Percentiles rank a stretch among this genome's conserved stretches.
These are phyloP conservation scores for Phaedon cochleariae DNA, from an alignment of 2,888 invertebrate genomes.

Conservation along the genomic window DNA sequence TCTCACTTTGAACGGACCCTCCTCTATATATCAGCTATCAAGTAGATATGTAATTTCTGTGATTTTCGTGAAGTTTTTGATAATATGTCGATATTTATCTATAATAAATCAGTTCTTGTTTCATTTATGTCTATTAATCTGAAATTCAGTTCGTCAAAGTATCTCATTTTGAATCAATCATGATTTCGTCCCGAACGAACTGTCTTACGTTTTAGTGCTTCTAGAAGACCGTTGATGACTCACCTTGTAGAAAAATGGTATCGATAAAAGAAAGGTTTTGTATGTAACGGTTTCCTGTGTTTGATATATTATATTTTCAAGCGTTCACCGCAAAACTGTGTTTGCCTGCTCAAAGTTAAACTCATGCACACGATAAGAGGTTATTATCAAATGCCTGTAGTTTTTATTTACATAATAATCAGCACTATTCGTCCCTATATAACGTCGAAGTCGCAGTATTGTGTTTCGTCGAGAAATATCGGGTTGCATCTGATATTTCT, in stretches of 20 bases:
- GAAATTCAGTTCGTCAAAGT: too few relatives aligned
- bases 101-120: too few relatives aligned
- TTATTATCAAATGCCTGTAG: conserved; percentile 41
- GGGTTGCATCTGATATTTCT: conserved; percentile 7
- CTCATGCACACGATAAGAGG: conserved; percentile 39
- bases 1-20: too few relatives aligned
- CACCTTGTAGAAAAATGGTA: background rate
- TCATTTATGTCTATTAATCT: too few relatives aligned
- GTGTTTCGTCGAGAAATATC: conserved; percentile 27
- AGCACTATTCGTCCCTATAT: conserved; percentile 37
- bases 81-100: too few relatives aligned
- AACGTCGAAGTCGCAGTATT: conserved; percentile 33
- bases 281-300: conserved; percentile 21
- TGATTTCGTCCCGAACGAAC: too few relatives aligned
- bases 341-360: conserved; percentile 22
- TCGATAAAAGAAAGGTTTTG: conserved; percentile 14
- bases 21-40: too few relatives aligned
- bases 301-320: conserved; percentile 25
- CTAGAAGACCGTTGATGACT: too few relatives aligned
- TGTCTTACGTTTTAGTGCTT: too few relatives aligned
- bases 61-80: too few relatives aligned
- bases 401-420: conserved; percentile 46
- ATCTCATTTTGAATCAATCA: too few relatives aligned
- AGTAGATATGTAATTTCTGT: too few relatives aligned
- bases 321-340: conserved; percentile 25